Evolutionary conservation across 2,113 vertebrate genomes (phyloP).

Genomic region (Scolopax mira): DNA sequence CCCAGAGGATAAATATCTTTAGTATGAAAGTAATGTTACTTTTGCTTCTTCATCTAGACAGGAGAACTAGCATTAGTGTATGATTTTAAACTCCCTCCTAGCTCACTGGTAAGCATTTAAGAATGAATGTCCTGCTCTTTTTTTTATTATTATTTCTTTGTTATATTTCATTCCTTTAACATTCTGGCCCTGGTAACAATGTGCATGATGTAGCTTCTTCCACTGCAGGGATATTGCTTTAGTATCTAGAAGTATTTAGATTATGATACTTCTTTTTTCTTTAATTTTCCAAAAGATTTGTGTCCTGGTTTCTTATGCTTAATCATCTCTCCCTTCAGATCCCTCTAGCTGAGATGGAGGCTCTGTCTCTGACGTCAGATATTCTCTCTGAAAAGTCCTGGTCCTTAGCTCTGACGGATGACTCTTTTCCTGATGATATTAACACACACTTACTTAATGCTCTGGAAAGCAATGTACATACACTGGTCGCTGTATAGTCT

Average conservation of each 20-base stretch:
- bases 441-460: slow-evolving; percentile 93
- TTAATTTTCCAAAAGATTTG: slow-evolving; percentile 21
- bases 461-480: slow-evolving; percentile 97
- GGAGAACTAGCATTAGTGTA: background rate
- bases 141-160: background rate
- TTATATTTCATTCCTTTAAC: slow-evolving; percentile 8
- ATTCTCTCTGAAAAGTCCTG: slow-evolving; percentile 95
- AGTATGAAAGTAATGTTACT: background rate
- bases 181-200: background rate
- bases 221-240: slow-evolving; percentile 39
- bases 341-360: slow-evolving; percentile 99
- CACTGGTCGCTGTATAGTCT: slow-evolving; percentile 74
- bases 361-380: slow-evolving; percentile 96
- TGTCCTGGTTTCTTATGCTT: slow-evolving; percentile 85
- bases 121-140: background rate
- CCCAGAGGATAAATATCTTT: background rate
- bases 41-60: background rate
- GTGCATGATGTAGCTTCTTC: slow-evolving; percentile 33
- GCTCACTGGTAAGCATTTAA: slow-evolving; percentile 14
- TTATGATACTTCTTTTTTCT: slow-evolving; percentile 38
- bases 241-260: slow-evolving; percentile 46
- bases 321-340: slow-evolving; percentile 96
- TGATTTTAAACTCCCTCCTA: slow-evolving; percentile 24
- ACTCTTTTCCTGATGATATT: slow-evolving; percentile 93
- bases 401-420: slow-evolving; percentile 97